These are phyloP conservation scores for Addax nasomaculatus DNA, from an alignment of 2,113 vertebrate genomes.

Conservation along the genomic window DNA sequence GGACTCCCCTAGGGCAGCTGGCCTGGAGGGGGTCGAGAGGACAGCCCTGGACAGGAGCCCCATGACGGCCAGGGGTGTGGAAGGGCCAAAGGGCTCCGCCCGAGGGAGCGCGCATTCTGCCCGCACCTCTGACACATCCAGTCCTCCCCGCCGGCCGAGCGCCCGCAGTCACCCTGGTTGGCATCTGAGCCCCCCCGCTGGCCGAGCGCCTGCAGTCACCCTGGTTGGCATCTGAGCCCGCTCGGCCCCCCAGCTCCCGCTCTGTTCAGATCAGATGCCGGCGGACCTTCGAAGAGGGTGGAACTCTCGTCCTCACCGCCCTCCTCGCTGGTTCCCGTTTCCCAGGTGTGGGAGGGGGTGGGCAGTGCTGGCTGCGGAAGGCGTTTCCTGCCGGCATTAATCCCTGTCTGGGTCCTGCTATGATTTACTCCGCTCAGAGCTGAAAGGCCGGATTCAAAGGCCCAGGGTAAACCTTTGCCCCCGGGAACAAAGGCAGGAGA, in stretches of 20 bases:
- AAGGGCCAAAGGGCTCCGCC: background rate
- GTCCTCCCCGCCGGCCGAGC: rapidly evolving
- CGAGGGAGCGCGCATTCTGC: rapidly evolving
- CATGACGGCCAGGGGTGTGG: rapidly evolving
- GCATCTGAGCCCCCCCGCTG: background rate
- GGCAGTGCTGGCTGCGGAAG: background rate
- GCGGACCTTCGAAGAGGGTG: background rate
- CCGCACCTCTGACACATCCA: rapidly evolving
- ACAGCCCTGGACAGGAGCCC: background rate
- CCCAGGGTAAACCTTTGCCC: constrained; percentile 40
- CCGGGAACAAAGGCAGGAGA: constrained; percentile 47
- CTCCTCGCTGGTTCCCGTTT: background rate
- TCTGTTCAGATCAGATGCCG: background rate
- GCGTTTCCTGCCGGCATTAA: background rate
- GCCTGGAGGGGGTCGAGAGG: no score
- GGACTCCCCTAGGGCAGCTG: rapidly evolving
- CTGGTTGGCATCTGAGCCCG: background rate
- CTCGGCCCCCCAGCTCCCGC: background rate
- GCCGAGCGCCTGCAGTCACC: background rate
- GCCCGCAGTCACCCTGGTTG: background rate
- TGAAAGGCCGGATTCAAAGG: constrained; percentile 44
- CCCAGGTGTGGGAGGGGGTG: background rate
- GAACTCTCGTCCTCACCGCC: background rate
- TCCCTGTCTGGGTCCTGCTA: background rate
- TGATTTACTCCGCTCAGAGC: background rate